These are phyloP conservation scores for Sesamia inferens DNA, from an alignment of 2,888 invertebrate genomes.

Conservation along the genomic window DNA sequence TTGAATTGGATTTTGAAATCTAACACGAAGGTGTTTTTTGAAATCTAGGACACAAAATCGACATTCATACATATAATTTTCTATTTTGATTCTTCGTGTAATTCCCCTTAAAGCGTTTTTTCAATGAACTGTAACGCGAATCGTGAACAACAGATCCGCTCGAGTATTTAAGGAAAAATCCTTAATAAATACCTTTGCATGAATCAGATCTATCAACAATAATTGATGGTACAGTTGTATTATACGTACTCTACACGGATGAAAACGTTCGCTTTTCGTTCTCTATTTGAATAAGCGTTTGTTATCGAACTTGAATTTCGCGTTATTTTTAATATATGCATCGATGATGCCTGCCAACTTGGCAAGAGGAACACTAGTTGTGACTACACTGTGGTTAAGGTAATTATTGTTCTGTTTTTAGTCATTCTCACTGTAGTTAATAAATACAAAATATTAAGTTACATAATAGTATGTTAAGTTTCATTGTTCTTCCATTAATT, in stretches of 20 bases:
- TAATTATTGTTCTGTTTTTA: conserved; percentile 74
- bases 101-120: conserved; percentile 47
- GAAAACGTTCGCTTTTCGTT: conserved; percentile 58
- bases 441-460: conserved; percentile 75
- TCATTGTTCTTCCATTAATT: conserved; percentile 84
- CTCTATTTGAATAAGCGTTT: conserved; percentile 47
- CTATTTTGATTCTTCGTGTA: conserved; percentile 32
- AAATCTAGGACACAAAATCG: conserved; percentile 3
- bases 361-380: conserved; percentile 69
- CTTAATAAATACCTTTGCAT: conserved; percentile 49
- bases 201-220: conserved; percentile 55
- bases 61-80: conserved; percentile 15
- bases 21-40: conserved; percentile 28
- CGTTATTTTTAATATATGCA: conserved; percentile 62
- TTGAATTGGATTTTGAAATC: conserved; percentile 44
- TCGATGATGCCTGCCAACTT: conserved; percentile 75
- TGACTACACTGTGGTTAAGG: conserved; percentile 73
- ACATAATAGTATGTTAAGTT: conserved; percentile 80
- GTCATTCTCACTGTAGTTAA: conserved; percentile 73
- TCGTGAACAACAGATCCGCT: conserved; percentile 46
- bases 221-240: conserved; percentile 48
- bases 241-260: conserved; percentile 57
- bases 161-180: conserved; percentile 56
- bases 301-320: conserved; percentile 70
- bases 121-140: conserved; percentile 35